phyloP scores from a whole-genome alignment of 2,113 vertebrate species.

The Nibea albiflora region DNA sequence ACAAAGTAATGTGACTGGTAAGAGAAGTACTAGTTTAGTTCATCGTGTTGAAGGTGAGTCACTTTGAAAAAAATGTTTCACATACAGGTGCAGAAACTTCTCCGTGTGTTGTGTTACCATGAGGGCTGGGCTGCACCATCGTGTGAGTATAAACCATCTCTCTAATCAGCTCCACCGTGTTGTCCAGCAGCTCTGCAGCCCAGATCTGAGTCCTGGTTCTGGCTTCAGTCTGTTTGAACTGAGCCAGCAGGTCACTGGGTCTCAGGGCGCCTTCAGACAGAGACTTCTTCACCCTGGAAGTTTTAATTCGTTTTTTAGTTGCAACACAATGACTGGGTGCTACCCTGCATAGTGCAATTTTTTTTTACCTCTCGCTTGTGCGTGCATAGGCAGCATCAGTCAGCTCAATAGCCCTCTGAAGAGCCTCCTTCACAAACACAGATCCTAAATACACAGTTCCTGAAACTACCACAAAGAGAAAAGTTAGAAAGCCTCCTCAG shows the following conservation, averaged over 20 bases:
- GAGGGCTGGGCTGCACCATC: constrained; percentile 73
- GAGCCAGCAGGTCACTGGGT: constrained; percentile 85
- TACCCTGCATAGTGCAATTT: too few species aligned
- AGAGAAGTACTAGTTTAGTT: not conserved
- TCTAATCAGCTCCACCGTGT: constrained; percentile 85
- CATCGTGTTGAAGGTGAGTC: too few species aligned
- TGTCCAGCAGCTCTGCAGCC: constrained; percentile 85
- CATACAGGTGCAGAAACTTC: not conserved
- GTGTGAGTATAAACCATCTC: constrained; percentile 87
- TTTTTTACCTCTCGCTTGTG: constrained; percentile 80
- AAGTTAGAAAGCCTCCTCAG: not conserved
- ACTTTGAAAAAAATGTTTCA: not conserved
- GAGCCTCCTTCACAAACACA: constrained; percentile 77
- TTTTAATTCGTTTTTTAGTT: not conserved
- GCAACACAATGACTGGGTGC: not conserved
- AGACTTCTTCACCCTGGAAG: constrained; percentile 79
- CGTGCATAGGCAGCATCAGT: constrained; percentile 81
- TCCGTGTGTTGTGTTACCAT: constrained; percentile 59
- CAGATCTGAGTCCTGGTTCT: constrained; percentile 78
- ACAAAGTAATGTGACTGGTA: too few species aligned
- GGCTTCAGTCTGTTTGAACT: constrained; percentile 84
- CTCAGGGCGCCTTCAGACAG: constrained; percentile 79
- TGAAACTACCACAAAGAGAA: constrained; percentile 27
- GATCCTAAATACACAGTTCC: constrained; percentile 71
- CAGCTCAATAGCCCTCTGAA: constrained; percentile 77